phyloP scores from a whole-genome alignment of 2,888 invertebrate species.

The Tigriopus californicus region DNA sequence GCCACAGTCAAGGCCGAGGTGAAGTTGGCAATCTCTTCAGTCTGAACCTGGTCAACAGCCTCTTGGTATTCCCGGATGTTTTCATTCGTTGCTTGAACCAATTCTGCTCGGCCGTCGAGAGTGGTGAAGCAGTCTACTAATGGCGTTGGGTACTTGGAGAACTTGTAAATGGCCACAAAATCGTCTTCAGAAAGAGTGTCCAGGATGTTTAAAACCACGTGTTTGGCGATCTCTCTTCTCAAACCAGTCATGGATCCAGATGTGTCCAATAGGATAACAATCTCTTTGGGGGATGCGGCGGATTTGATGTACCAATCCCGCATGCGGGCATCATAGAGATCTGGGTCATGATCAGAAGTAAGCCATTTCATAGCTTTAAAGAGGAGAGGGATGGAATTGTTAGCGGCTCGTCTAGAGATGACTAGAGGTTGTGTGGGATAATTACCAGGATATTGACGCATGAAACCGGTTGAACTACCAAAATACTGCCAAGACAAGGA shows the following conservation, averaged over 20 bases:
- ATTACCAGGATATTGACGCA: slow-evolving; percentile 63
- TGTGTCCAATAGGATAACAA: slow-evolving; percentile 76
- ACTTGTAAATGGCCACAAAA: slow-evolving; percentile 76
- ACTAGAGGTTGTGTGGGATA: no score
- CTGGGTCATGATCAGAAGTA: slow-evolving; percentile 35
- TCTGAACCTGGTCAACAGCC: slow-evolving; percentile 43
- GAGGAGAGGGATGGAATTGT: slow-evolving; percentile 18
- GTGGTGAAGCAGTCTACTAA: slow-evolving; percentile 68
- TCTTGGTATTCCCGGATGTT: slow-evolving; percentile 58
- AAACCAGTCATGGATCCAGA: slow-evolving; percentile 85
- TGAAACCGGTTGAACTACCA: slow-evolving; percentile 76
- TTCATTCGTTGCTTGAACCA: slow-evolving; percentile 59
- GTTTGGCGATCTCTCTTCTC: slow-evolving; percentile 68
- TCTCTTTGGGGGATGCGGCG: slow-evolving; percentile 90
- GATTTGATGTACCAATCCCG: slow-evolving; percentile 94
- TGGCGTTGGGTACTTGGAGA: slow-evolving; percentile 47
- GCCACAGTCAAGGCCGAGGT: slow-evolving; percentile 60
- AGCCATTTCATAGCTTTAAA: slow-evolving; percentile 46
- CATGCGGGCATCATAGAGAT: slow-evolving; percentile 78
- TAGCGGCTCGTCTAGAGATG: no score
- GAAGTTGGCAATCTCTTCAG: slow-evolving; percentile 65
- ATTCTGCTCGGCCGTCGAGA: slow-evolving; percentile 9
- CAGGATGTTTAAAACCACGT: slow-evolving; percentile 68
- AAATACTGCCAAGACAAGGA: slow-evolving; percentile 94
- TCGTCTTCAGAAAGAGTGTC: slow-evolving; percentile 95